Percentiles rank a stretch among this genome's conserved stretches.
Evolutionary conservation across 2,888 invertebrate genomes (phyloP).

Genomic region (Tiphia femorata): DNA sequence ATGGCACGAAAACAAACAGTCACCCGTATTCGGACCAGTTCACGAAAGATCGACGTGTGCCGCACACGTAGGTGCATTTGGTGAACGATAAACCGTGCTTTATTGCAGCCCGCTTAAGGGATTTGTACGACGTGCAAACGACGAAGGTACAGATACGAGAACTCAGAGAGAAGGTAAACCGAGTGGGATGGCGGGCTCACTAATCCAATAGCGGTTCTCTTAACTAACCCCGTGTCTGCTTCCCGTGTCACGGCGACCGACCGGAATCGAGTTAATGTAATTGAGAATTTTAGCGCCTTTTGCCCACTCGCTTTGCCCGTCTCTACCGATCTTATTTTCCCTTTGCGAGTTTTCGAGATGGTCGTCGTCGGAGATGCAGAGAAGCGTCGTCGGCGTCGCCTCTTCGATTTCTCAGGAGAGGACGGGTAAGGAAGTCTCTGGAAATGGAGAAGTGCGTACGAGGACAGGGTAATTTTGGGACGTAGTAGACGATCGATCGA

Average conservation of each 20-base stretch:
- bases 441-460: too few relatives aligned
- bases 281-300: conserved; percentile 62
- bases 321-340: conserved; percentile 1
- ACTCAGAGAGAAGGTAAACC: conserved; percentile 52
- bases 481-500: too few relatives aligned
- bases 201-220: conserved; percentile 60
- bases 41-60: conserved; percentile 13
- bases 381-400: too few relatives aligned
- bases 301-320: conserved; percentile 34
- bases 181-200: conserved; percentile 35
- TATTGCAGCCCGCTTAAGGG: conserved; percentile 60
- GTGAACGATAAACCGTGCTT: conserved; percentile 60
- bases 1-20: conserved; percentile 24
- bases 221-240: conserved; percentile 61
- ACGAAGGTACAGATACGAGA: conserved; percentile 55
- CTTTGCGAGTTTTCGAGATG: too few relatives aligned
- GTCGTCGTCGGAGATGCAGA: too few relatives aligned
- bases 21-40: conserved; percentile 24
- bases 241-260: conserved; percentile 53
- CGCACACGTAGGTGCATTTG: conserved; percentile 40
- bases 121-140: conserved; percentile 63
- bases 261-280: conserved; percentile 63
- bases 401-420: too few relatives aligned
- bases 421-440: too few relatives aligned
- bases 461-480: too few relatives aligned